These are phyloP conservation scores for Halisarca cf. caerulea DNA, from an alignment of 37 sponge, comb jelly and placozoan species.

Conservation along the genomic window DNA sequence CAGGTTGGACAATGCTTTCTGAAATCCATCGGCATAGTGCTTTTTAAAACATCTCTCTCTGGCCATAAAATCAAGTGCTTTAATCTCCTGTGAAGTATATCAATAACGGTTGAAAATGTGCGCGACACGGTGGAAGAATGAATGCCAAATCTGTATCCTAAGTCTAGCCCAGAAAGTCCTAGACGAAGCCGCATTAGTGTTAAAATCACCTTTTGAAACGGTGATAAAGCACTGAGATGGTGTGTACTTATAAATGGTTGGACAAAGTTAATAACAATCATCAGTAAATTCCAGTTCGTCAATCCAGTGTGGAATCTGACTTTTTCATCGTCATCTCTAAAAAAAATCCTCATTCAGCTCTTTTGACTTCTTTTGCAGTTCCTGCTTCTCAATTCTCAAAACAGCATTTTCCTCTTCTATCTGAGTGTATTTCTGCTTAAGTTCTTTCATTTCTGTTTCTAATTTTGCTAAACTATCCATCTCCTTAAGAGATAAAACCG, in stretches of 20 bases:
- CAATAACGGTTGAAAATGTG: background rate
- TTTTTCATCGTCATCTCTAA: background rate
- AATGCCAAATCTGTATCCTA: background rate
- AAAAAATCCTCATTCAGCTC: background rate
- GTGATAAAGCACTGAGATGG: background rate
- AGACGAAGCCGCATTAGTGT: background rate
- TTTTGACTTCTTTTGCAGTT: background rate
- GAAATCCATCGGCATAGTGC: constrained; percentile 47
- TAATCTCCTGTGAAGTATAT: background rate
- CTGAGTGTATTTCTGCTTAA: background rate
- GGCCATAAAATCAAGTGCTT: constrained; percentile 28
- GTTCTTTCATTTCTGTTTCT: background rate
- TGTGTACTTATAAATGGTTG: background rate
- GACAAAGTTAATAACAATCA: background rate
- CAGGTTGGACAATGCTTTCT: constrained; percentile 42
- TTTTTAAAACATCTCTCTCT: constrained; percentile 40
- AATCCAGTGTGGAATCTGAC: background rate
- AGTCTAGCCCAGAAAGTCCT: background rate
- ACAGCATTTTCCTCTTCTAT: background rate
- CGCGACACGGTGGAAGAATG: background rate
- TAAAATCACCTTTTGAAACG: background rate
- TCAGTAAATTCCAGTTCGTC: background rate
- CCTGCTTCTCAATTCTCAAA: too few relatives aligned
- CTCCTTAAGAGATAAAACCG: background rate
- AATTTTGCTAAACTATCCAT: too few relatives aligned